These are phyloP conservation scores for Allacma fusca DNA, from an alignment of 2,888 invertebrate species.

Conservation along the genomic window DNA sequence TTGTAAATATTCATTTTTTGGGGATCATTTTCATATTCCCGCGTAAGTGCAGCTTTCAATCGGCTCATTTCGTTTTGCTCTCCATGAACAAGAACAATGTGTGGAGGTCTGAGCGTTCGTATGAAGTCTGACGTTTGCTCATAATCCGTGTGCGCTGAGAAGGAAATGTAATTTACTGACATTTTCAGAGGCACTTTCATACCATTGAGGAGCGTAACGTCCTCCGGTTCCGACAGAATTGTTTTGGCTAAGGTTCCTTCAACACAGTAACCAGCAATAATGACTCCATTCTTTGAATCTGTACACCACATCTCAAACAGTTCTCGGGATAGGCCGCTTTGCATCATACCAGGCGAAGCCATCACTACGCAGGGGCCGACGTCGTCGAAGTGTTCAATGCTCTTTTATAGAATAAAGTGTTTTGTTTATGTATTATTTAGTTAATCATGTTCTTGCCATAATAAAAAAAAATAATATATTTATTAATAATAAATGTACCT, in stretches of 20 bases:
- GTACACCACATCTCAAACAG: constrained; percentile 99
- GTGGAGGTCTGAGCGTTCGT: constrained; percentile 89
- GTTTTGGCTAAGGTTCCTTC: constrained; percentile 90
- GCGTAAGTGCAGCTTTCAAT: constrained; percentile 88
- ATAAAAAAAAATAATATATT: neutral
- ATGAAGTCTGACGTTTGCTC: constrained; percentile 98
- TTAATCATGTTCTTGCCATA: too few species aligned
- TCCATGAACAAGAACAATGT: constrained; percentile 96
- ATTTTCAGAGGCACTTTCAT: constrained; percentile 95
- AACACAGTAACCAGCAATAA: constrained; percentile 77
- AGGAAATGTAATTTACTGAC: constrained; percentile 99
- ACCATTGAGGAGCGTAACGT: constrained; percentile 93
- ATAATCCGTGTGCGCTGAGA: constrained; percentile 98
- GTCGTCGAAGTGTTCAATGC: constrained; percentile 99
- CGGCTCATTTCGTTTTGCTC: constrained; percentile 99
- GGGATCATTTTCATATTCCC: constrained; percentile 88
- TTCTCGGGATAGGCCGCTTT: constrained; percentile 95
- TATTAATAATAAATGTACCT: constrained; percentile 67
- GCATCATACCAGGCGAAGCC: constrained; percentile 99
- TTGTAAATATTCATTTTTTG: constrained; percentile 91
- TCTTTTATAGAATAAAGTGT: constrained; percentile 69
- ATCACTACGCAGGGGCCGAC: constrained; percentile 99
- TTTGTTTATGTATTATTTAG: neutral
- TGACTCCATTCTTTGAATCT: constrained; percentile 94
- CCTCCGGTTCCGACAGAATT: constrained; percentile 96